Conservation (phyloP, 2,797 vertebrate species). For the Lutjanus argentimaculatus region DNA sequence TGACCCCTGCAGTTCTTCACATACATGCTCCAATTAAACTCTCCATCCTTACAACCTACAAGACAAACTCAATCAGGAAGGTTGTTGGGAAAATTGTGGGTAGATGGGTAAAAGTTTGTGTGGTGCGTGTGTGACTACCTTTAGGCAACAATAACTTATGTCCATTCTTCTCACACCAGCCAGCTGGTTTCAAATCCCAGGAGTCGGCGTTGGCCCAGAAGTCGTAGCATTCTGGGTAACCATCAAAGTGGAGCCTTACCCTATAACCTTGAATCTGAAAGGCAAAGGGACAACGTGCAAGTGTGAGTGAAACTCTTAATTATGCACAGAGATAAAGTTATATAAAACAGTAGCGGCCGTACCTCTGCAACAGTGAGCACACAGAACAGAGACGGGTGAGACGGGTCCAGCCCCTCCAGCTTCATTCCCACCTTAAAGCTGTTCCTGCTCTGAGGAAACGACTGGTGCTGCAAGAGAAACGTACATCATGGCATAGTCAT, state of each 20-base stretch:
- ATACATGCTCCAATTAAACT: conserved; percentile 89
- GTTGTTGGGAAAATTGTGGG: neutral
- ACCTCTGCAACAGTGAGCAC: conserved; percentile 94
- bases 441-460: conserved; percentile 93
- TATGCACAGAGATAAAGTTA: neutral
- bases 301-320: neutral
- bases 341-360: conserved; percentile 4
- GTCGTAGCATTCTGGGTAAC: conserved; percentile 90
- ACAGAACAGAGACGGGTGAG: conserved; percentile 92
- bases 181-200: conserved; percentile 88
- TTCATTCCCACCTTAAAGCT: conserved; percentile 95
- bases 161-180: conserved; percentile 90
- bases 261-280: conserved; percentile 88
- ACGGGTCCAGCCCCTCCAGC: conserved; percentile 93
- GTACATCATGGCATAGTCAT: conserved; percentile 1
- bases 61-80: conserved; percentile 21
- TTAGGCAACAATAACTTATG: conserved; percentile 88
- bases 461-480: conserved; percentile 87
- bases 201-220: conserved; percentile 90
- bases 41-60: conserved; percentile 88
- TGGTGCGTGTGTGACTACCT: conserved; percentile 73
- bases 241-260: conserved; percentile 88
- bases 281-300: neutral
- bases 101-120: neutral
- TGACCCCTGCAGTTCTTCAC: conserved; percentile 90